Evolutionary conservation across 2,797 vertebrate species (phyloP).

Genomic region (Phyllotis vaccarum): DNA sequence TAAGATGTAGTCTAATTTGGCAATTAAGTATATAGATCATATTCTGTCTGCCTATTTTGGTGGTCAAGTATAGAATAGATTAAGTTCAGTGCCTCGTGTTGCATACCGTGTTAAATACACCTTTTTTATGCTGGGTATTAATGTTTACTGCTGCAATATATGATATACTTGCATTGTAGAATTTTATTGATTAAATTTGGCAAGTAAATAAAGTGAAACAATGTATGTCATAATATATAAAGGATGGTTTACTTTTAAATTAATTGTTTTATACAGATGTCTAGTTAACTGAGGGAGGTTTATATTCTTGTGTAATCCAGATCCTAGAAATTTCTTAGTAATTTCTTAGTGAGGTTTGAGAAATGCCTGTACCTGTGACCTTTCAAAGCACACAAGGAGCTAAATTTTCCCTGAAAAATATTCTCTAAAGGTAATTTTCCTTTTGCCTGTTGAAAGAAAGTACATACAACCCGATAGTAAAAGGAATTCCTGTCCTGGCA

Average conservation of each 20-base stretch:
- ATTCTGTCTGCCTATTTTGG: slow-evolving; percentile 21
- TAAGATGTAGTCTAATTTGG: slow-evolving; percentile 9
- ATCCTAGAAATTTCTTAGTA: slow-evolving; percentile 7
- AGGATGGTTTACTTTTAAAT: slow-evolving; percentile 7
- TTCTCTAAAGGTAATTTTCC: not conserved
- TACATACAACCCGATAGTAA: not conserved
- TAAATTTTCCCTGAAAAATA: not conserved
- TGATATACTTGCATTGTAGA: slow-evolving; percentile 23
- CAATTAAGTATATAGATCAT: not conserved
- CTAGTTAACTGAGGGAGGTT: slow-evolving; percentile 4
- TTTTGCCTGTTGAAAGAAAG: not conserved
- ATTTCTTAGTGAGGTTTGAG: not conserved
- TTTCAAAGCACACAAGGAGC: not conserved
- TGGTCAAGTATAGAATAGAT: slow-evolving; percentile 28
- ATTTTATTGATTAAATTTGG: slow-evolving; percentile 60
- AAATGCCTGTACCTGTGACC: slow-evolving; percentile 1
- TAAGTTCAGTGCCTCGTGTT: not conserved
- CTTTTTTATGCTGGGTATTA: not conserved
- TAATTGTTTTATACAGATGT: not conserved
- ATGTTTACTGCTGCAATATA: not conserved
- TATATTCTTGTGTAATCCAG: slow-evolving; percentile 18
- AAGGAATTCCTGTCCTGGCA: not conserved
- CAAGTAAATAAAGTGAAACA: slow-evolving; percentile 30
- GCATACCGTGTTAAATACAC: not conserved
- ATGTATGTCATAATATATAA: slow-evolving; percentile 42